Evolutionary conservation across 1,140 invertebrate species (phyloP).

Genomic region (Meloidogyne chitwoodi): DNA sequence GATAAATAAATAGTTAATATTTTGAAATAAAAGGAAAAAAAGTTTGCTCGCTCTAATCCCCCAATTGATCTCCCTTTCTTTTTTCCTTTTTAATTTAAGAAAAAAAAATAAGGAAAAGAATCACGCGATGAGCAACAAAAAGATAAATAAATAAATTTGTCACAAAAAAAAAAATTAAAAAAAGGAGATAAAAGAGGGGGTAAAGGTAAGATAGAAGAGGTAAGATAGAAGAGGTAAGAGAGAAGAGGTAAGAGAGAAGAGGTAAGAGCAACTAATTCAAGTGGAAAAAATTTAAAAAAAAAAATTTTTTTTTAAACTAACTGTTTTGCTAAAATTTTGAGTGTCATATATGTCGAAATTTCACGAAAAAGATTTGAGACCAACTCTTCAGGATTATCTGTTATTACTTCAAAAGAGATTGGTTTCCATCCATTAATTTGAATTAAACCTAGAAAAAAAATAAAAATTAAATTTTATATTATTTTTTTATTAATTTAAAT

Average conservation of each 20-base stretch:
- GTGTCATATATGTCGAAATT: conserved; percentile 42
- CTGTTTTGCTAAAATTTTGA: conserved; percentile 52
- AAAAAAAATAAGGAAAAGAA: neutral
- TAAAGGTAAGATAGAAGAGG: neutral
- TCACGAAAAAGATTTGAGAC: conserved; percentile 44
- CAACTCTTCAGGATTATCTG: conserved; percentile 45
- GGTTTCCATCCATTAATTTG: conserved; percentile 52
- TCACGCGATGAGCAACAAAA: neutral
- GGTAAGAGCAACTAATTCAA: neutral
- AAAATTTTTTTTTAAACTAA: conserved; percentile 29
- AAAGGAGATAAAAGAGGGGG: neutral
- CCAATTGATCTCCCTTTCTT: neutral
- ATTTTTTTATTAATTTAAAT: neutral
- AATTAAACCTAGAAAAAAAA: conserved; percentile 38
- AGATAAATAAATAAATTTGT: too few relatives aligned
- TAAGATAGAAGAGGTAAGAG: neutral
- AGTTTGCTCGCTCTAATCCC: neutral
- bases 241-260: too few relatives aligned
- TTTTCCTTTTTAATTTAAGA: neutral
- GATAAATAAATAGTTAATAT: neutral
- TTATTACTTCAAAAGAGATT: conserved; percentile 42
- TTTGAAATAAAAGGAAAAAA: neutral
- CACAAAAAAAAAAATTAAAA: neutral
- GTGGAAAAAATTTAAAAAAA: neutral
- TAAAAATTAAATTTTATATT: neutral